A percentile compares a stretch with the other conserved stretches of the same genome.
Evolutionary conservation across 2,113 vertebrate genomes (phyloP).

Genomic region (Rynchops niger): DNA sequence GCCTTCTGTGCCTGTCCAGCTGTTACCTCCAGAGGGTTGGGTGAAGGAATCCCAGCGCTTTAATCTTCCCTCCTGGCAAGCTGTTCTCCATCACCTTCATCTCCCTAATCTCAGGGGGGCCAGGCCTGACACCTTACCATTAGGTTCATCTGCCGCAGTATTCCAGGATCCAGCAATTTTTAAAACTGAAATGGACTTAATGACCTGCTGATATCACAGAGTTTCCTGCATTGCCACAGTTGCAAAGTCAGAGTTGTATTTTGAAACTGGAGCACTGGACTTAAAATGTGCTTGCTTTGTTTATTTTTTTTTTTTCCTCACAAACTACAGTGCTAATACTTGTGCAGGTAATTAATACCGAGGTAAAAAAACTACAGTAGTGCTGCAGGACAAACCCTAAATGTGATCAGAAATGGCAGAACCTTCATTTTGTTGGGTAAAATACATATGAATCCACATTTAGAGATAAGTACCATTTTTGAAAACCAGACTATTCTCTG

Average conservation of each 20-base stretch:
- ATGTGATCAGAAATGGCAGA: not conserved
- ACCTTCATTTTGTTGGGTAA: not conserved
- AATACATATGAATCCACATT: not conserved
- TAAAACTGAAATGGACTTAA: not conserved
- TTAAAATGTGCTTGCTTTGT: not conserved
- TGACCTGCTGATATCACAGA: not conserved
- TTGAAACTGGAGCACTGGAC: not conserved
- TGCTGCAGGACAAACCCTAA: not conserved
- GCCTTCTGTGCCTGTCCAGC: not conserved
- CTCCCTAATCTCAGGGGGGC: accelerated
- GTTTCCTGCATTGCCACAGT: not conserved
- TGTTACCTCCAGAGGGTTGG: not conserved
- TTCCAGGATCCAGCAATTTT: not conserved
- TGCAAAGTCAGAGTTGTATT: not conserved
- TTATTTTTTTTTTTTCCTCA: not conserved
- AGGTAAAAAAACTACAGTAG: not conserved
- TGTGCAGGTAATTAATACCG: not conserved
- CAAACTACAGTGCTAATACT: not conserved
- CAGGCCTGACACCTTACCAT: not conserved
- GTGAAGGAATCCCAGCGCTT: not conserved
- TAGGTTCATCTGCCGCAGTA: not conserved
- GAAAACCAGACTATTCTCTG: not conserved
- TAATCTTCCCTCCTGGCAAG: not conserved
- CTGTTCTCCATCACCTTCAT: not conserved
- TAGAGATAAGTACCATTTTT: not conserved